A percentile compares a stretch with the other conserved stretches of the same genome.
These are phyloP conservation scores for Pseudocheirus occidentalis DNA, from an alignment of 2,797 vertebrate species.

Conservation along the genomic window DNA sequence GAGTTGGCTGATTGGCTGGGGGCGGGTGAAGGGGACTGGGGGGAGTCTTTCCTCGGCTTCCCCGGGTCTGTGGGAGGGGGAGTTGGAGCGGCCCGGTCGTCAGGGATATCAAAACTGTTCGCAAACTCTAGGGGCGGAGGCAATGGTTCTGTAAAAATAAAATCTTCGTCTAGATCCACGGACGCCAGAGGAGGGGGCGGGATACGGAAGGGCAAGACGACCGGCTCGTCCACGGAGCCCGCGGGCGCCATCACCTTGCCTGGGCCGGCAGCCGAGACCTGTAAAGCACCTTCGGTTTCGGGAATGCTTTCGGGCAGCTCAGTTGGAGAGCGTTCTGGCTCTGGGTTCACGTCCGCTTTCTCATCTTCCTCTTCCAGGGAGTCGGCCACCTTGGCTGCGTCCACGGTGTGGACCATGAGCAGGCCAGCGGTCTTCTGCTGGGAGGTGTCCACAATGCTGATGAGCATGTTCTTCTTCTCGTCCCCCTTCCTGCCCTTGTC, in stretches of 20 bases:
- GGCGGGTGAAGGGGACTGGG: constrained; percentile 83
- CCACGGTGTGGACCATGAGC: constrained; percentile 95
- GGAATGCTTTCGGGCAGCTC: constrained; percentile 87
- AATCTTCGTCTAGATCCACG: constrained; percentile 97
- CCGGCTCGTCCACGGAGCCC: constrained; percentile 92
- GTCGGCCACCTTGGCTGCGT: constrained; percentile 83
- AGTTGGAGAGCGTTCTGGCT: constrained; percentile 81
- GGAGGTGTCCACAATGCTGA: constrained; percentile 88
- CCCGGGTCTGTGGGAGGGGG: constrained; percentile 87
- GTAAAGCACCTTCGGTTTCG: constrained; percentile 82
- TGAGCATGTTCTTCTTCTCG: constrained; percentile 91
- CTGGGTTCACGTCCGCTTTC: constrained; percentile 78
- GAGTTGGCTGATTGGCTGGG: constrained; percentile 82
- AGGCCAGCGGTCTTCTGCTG: constrained; percentile 92
- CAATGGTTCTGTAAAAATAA: constrained; percentile 95
- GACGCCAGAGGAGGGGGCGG: constrained; percentile 95
- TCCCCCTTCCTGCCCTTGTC: constrained; percentile 89
- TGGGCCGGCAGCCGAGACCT: constrained; percentile 80
- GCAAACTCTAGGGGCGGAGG: constrained; percentile 98
- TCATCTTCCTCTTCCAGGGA: constrained; percentile 81
- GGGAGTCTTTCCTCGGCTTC: constrained; percentile 87
- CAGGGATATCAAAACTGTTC: constrained; percentile 97
- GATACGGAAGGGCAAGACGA: constrained; percentile 94
- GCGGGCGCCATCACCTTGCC: constrained; percentile 90
- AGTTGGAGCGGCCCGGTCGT: constrained; percentile 87